A percentile compares a stretch with the other conserved stretches of the same genome.
Conservation (phyloP, 2,888 invertebrate species). For the Dinocampus coccinellae region DNA sequence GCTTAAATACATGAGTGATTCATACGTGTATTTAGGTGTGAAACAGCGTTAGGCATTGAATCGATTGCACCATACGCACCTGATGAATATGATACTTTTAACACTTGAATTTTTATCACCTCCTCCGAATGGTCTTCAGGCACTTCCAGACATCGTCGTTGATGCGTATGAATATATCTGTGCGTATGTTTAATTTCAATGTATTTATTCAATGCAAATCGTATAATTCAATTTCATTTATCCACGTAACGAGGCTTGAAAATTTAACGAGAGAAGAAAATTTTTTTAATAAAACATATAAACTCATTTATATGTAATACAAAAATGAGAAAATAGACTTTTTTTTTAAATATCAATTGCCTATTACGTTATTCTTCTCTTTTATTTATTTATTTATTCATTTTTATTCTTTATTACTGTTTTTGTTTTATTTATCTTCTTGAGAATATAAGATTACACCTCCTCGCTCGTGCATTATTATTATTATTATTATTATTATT, state of each 20-base stretch:
- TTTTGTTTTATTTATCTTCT: too few species aligned
- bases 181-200: too few species aligned
- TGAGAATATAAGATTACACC: too few species aligned
- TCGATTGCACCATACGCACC: conserved; percentile 18
- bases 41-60: background rate
- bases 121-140: background rate
- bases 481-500: too few species aligned
- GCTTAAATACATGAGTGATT: background rate
- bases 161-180: background rate
- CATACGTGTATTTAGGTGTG: background rate
- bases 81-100: background rate
- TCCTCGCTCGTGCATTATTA: too few species aligned
- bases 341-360: background rate
- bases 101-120: background rate
- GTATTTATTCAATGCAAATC: too few species aligned
- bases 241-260: background rate
- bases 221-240: background rate
- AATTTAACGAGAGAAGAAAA: background rate
- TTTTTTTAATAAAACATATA: background rate
- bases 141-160: conserved; percentile 1
- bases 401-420: background rate
- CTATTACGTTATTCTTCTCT: background rate
- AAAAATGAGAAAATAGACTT: background rate
- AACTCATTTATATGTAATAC: background rate
- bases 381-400: background rate